These are phyloP conservation scores for Amphipyra tragopoginis DNA, from an alignment of 2,888 invertebrate genomes.

Conservation along the genomic window DNA sequence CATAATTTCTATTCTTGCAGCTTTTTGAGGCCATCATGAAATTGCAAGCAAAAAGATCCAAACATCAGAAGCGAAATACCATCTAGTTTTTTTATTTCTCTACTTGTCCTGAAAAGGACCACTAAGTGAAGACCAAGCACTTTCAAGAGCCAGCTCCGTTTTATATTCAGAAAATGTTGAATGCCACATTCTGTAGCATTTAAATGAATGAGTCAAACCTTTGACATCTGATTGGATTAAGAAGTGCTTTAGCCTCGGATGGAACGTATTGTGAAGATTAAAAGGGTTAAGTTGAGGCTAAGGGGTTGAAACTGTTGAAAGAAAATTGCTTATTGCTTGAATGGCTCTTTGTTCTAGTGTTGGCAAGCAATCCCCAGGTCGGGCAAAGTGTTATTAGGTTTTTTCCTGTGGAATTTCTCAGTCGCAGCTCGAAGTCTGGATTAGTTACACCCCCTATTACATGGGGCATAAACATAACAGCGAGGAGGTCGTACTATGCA, in stretches of 20 bases:
- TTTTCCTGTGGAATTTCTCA: too few relatives aligned
- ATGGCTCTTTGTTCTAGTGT: too few relatives aligned
- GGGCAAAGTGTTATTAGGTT: too few relatives aligned
- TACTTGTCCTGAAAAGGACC: conserved; percentile 9
- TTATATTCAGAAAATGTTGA: conserved; percentile 39
- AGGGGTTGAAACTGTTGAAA: background rate
- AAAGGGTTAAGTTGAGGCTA: conserved; percentile 2
- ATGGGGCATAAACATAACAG: too few relatives aligned
- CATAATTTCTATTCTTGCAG: too few relatives aligned
- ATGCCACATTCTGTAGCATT: conserved; percentile 16
- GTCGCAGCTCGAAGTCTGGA: too few relatives aligned
- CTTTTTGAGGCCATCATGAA: too few relatives aligned
- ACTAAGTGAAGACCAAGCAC: conserved; percentile 46
- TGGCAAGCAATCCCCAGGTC: too few relatives aligned
- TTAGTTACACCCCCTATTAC: too few relatives aligned
- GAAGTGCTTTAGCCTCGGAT: conserved; percentile 2
- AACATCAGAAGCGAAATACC: too few relatives aligned
- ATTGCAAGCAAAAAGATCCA: too few relatives aligned
- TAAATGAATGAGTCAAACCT: conserved; percentile 23
- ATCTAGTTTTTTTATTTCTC: conserved; percentile 28
- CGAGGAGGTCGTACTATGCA: too few relatives aligned
- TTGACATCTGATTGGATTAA: conserved; percentile 18
- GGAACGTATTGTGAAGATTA: conserved; percentile 1
- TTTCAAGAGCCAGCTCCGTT: conserved; percentile 23
- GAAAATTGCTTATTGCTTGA: background rate